A percentile compares a stretch with the other conserved stretches of the same genome.
Evolutionary conservation across 2,797 vertebrate genomes (phyloP).

Genomic region (Xerus rutilus): DNA sequence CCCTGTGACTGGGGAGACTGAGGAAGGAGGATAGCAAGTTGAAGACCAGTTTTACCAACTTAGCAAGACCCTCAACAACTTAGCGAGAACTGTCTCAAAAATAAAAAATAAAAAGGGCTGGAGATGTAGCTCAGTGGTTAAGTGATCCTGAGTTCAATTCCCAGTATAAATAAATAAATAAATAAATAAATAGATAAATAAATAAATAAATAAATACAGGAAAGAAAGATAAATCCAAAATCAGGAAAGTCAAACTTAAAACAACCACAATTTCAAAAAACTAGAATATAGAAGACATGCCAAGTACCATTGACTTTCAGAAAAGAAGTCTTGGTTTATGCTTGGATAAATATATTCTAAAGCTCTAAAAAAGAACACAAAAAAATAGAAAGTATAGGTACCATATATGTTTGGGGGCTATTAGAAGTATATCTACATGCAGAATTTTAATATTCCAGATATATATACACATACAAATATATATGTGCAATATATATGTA

Average conservation of each 20-base stretch:
- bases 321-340: constrained; percentile 43
- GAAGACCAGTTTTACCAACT: no score
- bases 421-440: neutral
- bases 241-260: neutral
- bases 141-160: no score
- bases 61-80: no score
- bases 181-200: no score
- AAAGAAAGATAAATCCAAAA: constrained; percentile 7
- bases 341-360: neutral
- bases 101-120: no score
- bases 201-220: no score
- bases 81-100: no score
- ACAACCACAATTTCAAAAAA: neutral
- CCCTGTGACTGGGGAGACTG: no score
- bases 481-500: neutral
- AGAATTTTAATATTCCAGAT: neutral
- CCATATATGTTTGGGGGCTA: neutral
- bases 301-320: neutral
- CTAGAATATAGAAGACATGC: neutral
- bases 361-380: neutral
- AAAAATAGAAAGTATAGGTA: neutral
- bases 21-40: no score
- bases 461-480: neutral
- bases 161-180: no score
- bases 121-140: no score